phyloP scores from a whole-genome alignment of 35 echinoderm and acorn worm genomes.

The Apostichopus japonicus region DNA sequence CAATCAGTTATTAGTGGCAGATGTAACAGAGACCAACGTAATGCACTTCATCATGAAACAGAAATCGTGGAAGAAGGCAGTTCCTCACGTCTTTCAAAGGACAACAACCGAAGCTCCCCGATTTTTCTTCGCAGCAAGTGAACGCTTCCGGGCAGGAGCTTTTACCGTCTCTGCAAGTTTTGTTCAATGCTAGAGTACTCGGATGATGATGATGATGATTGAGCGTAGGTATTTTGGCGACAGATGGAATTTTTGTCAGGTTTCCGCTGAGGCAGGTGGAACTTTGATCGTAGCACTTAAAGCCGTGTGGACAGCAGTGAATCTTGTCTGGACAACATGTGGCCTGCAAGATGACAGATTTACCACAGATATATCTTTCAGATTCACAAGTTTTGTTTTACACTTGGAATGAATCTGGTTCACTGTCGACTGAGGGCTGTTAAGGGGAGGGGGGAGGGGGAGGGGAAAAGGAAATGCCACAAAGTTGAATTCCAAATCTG shows the following conservation, averaged over 20 bases:
- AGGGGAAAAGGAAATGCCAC: too few relatives aligned
- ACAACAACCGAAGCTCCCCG: constrained; percentile 57
- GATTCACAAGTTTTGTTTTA: too few relatives aligned
- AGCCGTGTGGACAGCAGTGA: constrained; percentile 69
- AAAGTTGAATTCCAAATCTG: too few relatives aligned
- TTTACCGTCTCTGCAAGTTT: constrained; percentile 54
- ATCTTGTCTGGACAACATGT: constrained; percentile 47
- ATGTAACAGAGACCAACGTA: not conserved
- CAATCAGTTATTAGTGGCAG: too few relatives aligned
- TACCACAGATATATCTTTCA: too few relatives aligned
- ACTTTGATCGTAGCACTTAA: constrained; percentile 39
- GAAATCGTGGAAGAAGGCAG: not conserved
- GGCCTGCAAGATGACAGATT: constrained; percentile 36
- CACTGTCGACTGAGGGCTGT: too few relatives aligned
- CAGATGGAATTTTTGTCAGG: not conserved
- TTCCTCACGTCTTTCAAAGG: constrained; percentile 59
- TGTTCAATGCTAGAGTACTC: not conserved
- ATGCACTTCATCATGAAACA: not conserved
- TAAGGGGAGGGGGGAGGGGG: too few relatives aligned
- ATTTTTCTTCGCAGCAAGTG: constrained; percentile 52
- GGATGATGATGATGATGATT: not conserved
- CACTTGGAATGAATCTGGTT: too few relatives aligned
- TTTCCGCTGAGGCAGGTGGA: constrained; percentile 44
- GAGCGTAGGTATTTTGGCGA: constrained; percentile 20
- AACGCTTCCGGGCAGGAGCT: constrained; percentile 46